Evolutionary conservation across 2,797 vertebrate species (phyloP).

Genomic region (Eleutherodactylus coqui): DNA sequence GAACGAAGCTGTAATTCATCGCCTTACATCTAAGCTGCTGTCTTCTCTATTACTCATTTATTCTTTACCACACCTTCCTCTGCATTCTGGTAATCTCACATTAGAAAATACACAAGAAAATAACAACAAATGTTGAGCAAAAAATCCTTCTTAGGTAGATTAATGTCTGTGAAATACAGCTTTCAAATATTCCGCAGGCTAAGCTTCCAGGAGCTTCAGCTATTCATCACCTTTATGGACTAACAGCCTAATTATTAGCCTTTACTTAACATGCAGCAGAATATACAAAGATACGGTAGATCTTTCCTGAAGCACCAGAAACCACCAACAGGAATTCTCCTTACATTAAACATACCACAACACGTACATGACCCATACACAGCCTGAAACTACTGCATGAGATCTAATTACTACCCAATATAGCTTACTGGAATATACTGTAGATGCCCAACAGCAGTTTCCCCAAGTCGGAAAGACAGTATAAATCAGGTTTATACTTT

Average conservation of each 20-base stretch:
- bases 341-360: neutral
- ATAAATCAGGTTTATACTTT: too few relatives aligned
- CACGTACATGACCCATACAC: neutral
- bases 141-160: slow-evolving; percentile 40
- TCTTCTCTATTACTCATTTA: slow-evolving; percentile 35
- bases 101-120: slow-evolving; percentile 6
- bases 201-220: neutral
- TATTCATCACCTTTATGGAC: slow-evolving; percentile 1
- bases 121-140: slow-evolving; percentile 29
- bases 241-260: slow-evolving; percentile 20
- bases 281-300: neutral
- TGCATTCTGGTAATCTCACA: slow-evolving; percentile 36
- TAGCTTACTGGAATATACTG: too few relatives aligned
- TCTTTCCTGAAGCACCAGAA: slow-evolving; percentile 2
- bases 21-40: slow-evolving; percentile 66
- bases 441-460: too few relatives aligned
- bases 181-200: slow-evolving; percentile 2
- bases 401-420: neutral
- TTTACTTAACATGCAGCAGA: slow-evolving; percentile 15
- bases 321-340: neutral
- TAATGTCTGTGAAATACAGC: slow-evolving; percentile 36
- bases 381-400: neutral
- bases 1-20: slow-evolving; percentile 62
- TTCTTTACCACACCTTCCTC: slow-evolving; percentile 44
- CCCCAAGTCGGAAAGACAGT: too few relatives aligned